phyloP scores from a whole-genome alignment of 2,113 vertebrate genomes.

The Syngnathus scovelli region DNA sequence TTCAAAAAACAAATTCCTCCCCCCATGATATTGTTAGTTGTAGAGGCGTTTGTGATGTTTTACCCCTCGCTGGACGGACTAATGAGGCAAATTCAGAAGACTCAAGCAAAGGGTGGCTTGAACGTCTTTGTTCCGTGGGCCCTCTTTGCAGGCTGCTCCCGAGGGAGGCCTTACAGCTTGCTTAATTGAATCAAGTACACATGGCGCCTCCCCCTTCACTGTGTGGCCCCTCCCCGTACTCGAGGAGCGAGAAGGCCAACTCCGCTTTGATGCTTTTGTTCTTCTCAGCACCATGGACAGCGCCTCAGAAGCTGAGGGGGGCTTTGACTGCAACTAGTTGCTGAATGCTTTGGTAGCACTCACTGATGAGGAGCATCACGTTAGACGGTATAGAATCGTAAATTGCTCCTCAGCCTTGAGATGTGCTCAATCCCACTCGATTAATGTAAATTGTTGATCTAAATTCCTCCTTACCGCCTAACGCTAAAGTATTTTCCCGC shows the following conservation, averaged over 20 bases:
- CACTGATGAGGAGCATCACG: conserved; percentile 8
- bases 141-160: conserved; percentile 63
- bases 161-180: conserved; percentile 76
- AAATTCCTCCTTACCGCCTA: neutral
- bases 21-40: conserved; percentile 7
- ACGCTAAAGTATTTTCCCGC: conserved; percentile 15
- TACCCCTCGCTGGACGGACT: conserved; percentile 70
- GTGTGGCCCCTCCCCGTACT: conserved; percentile 50
- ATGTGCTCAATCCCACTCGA: neutral
- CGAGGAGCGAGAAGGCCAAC: conserved; percentile 38
- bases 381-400: conserved; percentile 8
- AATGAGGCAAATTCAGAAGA: conserved; percentile 68
- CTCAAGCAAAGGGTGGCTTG: conserved; percentile 51
- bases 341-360: conserved; percentile 30
- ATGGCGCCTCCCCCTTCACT: conserved; percentile 53
- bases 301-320: conserved; percentile 14
- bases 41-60: conserved; percentile 50
- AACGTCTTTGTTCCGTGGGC: conserved; percentile 80
- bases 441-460: neutral
- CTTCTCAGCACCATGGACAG: conserved; percentile 64
- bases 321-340: conserved; percentile 65
- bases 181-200: conserved; percentile 90
- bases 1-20: conserved; percentile 17
- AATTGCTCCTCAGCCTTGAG: conserved; percentile 12
- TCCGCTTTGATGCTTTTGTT: conserved; percentile 64